phyloP scores from a whole-genome alignment of 2,888 invertebrate species.

The Lycophotia porphyrea region DNA sequence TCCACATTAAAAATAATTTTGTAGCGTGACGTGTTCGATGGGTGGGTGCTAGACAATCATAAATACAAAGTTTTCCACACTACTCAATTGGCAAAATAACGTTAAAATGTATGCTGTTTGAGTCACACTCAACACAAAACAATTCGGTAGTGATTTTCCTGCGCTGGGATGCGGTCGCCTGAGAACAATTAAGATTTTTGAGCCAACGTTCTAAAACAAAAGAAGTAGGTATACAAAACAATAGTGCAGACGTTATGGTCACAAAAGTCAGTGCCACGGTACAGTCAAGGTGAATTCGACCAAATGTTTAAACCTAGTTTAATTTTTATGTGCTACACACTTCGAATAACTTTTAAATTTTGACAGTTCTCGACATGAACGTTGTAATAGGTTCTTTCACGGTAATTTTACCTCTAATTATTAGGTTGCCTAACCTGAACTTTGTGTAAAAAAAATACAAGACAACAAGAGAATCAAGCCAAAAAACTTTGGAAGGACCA shows the following conservation, averaged over 20 bases:
- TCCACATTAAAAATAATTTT: constrained; percentile 30
- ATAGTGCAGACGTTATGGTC: neutral
- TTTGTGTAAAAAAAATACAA: neutral
- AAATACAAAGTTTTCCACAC: neutral
- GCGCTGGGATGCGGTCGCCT: neutral
- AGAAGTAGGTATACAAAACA: neutral
- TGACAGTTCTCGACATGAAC: neutral
- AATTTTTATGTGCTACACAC: neutral
- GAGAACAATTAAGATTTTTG: neutral
- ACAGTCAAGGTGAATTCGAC: neutral
- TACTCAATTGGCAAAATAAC: constrained; percentile 3
- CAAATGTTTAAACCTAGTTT: neutral
- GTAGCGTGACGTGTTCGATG: neutral
- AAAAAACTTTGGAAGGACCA: neutral
- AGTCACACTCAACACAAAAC: constrained; percentile 1
- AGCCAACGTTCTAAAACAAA: constrained; percentile 1
- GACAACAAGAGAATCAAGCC: neutral
- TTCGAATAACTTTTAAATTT: neutral
- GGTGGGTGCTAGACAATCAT: neutral
- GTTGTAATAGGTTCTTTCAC: neutral
- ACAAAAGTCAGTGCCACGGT: neutral
- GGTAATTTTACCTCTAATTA: neutral
- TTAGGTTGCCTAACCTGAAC: neutral
- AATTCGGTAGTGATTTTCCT: neutral
- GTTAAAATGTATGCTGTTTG: neutral